A percentile compares a stretch with the other conserved stretches of the same genome.
Conservation (phyloP, 2,888 invertebrate genomes). For the Acrobasis repandana region DNA sequence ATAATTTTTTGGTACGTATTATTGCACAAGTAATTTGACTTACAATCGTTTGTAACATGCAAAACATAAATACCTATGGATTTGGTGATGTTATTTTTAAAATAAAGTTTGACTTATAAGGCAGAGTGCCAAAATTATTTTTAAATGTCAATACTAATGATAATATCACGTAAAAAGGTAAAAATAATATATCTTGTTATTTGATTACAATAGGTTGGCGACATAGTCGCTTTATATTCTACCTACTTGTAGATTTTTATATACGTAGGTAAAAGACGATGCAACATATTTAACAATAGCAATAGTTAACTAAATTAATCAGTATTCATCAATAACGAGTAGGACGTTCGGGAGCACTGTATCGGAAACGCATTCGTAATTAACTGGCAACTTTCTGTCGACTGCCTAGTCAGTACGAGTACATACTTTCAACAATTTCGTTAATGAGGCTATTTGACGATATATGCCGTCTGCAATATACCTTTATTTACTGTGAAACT, state of each 20-base stretch:
- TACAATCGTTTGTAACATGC: not conserved
- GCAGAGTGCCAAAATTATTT: constrained; percentile 10
- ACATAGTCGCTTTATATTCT: not conserved
- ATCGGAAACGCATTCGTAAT: not conserved
- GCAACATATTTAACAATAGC: not conserved
- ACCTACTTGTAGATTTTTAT: no score
- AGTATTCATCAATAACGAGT: no score
- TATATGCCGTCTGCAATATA: not conserved
- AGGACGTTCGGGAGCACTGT: not conserved
- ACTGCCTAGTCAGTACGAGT: not conserved
- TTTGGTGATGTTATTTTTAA: not conserved
- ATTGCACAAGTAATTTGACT: no score
- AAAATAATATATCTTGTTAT: not conserved
- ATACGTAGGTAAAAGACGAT: not conserved
- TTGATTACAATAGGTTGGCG: not conserved
- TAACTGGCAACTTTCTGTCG: not conserved
- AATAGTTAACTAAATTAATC: no score
- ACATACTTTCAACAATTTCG: not conserved
- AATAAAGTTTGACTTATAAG: not conserved
- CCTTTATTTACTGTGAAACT: not conserved
- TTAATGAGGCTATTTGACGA: not conserved
- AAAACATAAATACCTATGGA: not conserved
- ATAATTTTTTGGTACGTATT: no score
- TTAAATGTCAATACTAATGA: not conserved
- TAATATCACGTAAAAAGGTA: not conserved